Evolutionary conservation across 2,113 vertebrate species (phyloP).

Genomic region (pig (Sus scrofa)): T2T-Sscrofa CM000813.6:145765001-145765500

Average conservation of each 20-base stretch:
- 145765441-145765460: neutral
- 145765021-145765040: neutral
- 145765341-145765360: neutral
- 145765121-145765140: neutral
- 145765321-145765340: neutral
- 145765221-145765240: neutral
- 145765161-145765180: no score
- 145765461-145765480: neutral
- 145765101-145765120: neutral
- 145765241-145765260: no score
- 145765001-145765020: rapidly evolving
- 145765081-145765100: no score
- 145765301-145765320: neutral
- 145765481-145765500: neutral
- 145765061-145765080: neutral
- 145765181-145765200: neutral
- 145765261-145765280: neutral
- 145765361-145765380: constrained; percentile 56
- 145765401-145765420: constrained; percentile 56
- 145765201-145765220: neutral
- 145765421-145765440: constrained; percentile 52
- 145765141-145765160: neutral
- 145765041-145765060: neutral
- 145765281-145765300: neutral
- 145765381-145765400: neutral